These are phyloP conservation scores for Mylabris phalerata DNA, from an alignment of 1,140 invertebrate species.

Conservation along the genomic window DNA sequence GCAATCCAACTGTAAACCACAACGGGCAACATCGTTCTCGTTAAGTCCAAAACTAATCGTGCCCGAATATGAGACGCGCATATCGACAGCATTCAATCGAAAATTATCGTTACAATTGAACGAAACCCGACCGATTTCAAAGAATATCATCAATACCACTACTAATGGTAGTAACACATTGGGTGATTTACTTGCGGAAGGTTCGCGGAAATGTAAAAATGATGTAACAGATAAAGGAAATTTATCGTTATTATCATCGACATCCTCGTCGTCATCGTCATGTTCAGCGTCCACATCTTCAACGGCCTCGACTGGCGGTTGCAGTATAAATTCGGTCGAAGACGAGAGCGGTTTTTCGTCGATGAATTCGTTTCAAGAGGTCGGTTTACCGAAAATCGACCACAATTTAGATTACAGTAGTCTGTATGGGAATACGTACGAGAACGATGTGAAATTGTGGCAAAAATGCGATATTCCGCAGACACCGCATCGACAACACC, in stretches of 20 bases:
- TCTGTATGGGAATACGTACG: neutral
- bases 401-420: neutral
- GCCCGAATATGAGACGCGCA: slow-evolving; percentile 27
- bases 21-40: slow-evolving; percentile 32
- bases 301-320: slow-evolving; percentile 43
- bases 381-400: slow-evolving; percentile 53
- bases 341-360: slow-evolving; percentile 78
- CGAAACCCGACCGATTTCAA: slow-evolving; percentile 10
- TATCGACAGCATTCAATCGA: slow-evolving; percentile 30
- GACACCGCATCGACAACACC: neutral
- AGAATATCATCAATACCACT: too few relatives aligned
- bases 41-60: slow-evolving; percentile 34
- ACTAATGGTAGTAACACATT: neutral
- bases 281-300: neutral
- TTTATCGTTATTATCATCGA: neutral
- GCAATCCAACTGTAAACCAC: slow-evolving; percentile 19
- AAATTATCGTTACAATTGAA: slow-evolving; percentile 34
- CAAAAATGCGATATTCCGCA: neutral
- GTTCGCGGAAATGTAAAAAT: neutral
- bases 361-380: slow-evolving; percentile 72
- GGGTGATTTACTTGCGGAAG: neutral
- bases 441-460: slow-evolving; percentile 11
- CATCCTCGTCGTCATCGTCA: neutral
- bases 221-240: neutral
- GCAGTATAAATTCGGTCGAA: slow-evolving; percentile 53